Percentiles rank a stretch among this genome's conserved stretches.
Evolutionary conservation across 2,797 vertebrate species (phyloP).

Genomic region (Sebastes ruberrimus): DNA sequence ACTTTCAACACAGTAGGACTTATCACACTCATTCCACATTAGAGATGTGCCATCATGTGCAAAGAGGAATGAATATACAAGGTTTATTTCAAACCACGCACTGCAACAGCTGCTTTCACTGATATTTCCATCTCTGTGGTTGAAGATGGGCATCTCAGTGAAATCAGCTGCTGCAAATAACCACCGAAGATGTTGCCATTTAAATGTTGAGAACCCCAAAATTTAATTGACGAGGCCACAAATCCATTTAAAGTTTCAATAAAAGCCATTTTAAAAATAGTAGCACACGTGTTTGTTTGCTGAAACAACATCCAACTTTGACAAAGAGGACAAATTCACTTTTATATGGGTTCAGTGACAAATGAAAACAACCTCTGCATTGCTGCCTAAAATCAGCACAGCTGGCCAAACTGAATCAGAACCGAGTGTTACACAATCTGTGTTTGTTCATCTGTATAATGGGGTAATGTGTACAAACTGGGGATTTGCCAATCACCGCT

Average conservation of each 20-base stretch:
- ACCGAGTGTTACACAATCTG: neutral
- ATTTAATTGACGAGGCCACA: neutral
- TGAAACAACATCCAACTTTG: neutral
- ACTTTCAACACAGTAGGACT: neutral
- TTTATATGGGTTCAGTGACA: slow-evolving; percentile 3
- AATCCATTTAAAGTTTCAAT: neutral
- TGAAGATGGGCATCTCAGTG: neutral
- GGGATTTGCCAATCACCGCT: neutral
- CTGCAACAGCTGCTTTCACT: neutral
- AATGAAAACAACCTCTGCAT: slow-evolving; percentile 1
- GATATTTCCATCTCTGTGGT: neutral
- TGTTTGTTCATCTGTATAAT: slow-evolving; percentile 14
- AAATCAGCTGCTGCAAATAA: neutral
- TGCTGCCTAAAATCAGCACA: slow-evolving; percentile 2
- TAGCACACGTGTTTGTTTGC: neutral
- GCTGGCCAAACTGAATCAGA: slow-evolving; percentile 29
- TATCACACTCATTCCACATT: neutral
- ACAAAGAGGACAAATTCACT: neutral
- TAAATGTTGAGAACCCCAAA: neutral
- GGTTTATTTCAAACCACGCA: neutral
- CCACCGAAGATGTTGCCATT: neutral
- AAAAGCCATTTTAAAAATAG: neutral
- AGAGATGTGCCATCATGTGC: neutral
- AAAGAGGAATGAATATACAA: neutral
- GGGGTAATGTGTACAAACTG: neutral